Conservation (phyloP, 1,140 invertebrate genomes). For the Apis laboriosa region DNA sequence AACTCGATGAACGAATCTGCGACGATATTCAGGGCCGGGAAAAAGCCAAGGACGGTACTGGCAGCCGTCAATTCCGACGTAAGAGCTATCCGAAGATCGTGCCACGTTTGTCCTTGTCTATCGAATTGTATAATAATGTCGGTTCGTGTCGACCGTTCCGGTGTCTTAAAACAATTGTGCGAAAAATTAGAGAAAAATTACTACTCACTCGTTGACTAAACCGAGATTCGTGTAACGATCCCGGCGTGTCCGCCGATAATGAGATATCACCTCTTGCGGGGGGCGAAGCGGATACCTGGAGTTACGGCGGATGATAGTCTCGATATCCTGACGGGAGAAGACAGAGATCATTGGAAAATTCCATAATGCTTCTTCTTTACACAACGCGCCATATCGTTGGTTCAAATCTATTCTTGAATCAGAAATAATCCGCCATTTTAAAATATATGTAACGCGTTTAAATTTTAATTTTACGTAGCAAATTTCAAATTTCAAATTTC, state of each 20-base stretch:
- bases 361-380: conserved; percentile 88
- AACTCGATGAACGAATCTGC: conserved; percentile 90
- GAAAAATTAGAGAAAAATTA: neutral
- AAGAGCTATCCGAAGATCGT: conserved; percentile 86
- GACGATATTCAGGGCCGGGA: conserved; percentile 88
- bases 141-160: neutral
- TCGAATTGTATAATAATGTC: neutral
- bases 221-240: conserved; percentile 91
- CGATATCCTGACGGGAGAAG: conserved; percentile 88
- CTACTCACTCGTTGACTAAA: conserved; percentile 89
- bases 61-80: conserved; percentile 90
- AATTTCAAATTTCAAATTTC: neutral
- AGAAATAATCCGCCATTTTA: conserved; percentile 69
- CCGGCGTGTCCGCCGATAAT: conserved; percentile 87
- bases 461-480: no score
- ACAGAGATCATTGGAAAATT: conserved; percentile 89
- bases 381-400: conserved; percentile 86
- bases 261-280: conserved; percentile 89
- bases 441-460: conserved; percentile 24
- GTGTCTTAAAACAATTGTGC: no score
- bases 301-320: conserved; percentile 86
- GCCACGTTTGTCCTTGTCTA: conserved; percentile 90
- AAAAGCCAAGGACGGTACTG: conserved; percentile 88
- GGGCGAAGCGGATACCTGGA: conserved; percentile 90
- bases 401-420: conserved; percentile 80